Conservation (phyloP, 2,797 vertebrate species). For the Margarornis squamiger region DNA sequence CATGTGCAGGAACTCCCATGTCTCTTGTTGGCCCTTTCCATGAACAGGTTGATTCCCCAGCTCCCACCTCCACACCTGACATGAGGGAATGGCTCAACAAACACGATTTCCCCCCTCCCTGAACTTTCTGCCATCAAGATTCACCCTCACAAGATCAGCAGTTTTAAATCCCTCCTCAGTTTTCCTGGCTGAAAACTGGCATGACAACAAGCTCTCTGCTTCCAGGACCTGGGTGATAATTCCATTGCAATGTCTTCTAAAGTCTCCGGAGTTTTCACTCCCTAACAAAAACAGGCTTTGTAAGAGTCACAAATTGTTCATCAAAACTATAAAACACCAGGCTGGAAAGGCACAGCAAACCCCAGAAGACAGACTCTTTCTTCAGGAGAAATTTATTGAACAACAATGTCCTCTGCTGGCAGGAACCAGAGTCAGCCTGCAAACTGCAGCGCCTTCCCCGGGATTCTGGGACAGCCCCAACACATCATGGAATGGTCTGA, state of each 20-base stretch:
- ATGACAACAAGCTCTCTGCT: not conserved
- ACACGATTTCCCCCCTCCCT: fast-evolving
- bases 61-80: not conserved
- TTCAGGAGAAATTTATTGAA: conserved; percentile 18
- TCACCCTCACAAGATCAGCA: not conserved
- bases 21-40: not conserved
- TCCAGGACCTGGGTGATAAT: not conserved
- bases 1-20: not conserved
- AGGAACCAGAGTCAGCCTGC: not conserved
- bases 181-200: not conserved
- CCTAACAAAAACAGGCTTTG: not conserved
- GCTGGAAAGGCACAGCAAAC: not conserved
- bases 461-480: not conserved
- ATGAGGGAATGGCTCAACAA: not conserved
- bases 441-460: not conserved
- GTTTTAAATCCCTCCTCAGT: not conserved
- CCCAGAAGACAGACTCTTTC: not conserved
- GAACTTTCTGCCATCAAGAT: not conserved
- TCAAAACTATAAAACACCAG: not conserved
- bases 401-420: conserved; percentile 73
- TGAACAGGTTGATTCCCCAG: not conserved
- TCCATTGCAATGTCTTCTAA: not conserved
- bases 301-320: not conserved
- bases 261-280: not conserved
- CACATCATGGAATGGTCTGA: not conserved